These are phyloP conservation scores for Tromatobia lineatoria DNA, from an alignment of 2,888 invertebrate species.

Conservation along the genomic window DNA sequence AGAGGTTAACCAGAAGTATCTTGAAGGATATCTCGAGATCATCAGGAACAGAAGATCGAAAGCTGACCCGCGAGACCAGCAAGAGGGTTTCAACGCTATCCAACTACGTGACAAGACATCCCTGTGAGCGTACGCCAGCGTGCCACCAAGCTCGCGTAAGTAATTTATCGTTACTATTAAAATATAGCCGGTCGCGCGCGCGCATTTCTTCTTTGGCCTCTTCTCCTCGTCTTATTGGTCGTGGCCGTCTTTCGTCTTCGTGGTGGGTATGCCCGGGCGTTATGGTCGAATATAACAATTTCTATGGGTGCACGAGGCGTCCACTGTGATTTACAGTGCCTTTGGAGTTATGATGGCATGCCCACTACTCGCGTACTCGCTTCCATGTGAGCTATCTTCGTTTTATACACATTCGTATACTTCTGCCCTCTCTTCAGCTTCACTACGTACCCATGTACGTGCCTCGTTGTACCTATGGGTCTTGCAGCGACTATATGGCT, in stretches of 20 bases:
- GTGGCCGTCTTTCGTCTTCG: constrained; percentile 76
- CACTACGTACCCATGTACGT: constrained; percentile 50
- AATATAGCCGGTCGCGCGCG: constrained; percentile 78
- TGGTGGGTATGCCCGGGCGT: constrained; percentile 80
- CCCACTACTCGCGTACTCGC: constrained; percentile 75
- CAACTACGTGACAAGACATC: constrained; percentile 60
- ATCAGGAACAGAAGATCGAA: constrained; percentile 9
- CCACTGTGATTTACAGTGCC: constrained; percentile 83
- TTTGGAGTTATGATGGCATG: constrained; percentile 82
- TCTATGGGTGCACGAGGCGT: constrained; percentile 83
- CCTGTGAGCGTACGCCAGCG: constrained; percentile 75
- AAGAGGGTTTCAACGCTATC: constrained; percentile 77
- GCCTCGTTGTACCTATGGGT: constrained; percentile 32
- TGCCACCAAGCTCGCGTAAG: constrained; percentile 75
- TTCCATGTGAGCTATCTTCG: constrained; percentile 63
- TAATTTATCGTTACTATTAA: constrained; percentile 84
- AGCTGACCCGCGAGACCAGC: constrained; percentile 63
- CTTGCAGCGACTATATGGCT: constrained; percentile 13
- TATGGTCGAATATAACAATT: constrained; percentile 83
- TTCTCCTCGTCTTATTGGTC: constrained; percentile 50
- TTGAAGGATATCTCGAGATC: background rate
- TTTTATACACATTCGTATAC: constrained; percentile 37
- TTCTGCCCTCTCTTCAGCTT: constrained; percentile 43
- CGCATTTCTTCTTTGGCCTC: constrained; percentile 33
- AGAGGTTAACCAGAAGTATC: background rate